Evolutionary conservation across 2,888 invertebrate species (phyloP).

Genomic region (Acleris sparsana): DNA sequence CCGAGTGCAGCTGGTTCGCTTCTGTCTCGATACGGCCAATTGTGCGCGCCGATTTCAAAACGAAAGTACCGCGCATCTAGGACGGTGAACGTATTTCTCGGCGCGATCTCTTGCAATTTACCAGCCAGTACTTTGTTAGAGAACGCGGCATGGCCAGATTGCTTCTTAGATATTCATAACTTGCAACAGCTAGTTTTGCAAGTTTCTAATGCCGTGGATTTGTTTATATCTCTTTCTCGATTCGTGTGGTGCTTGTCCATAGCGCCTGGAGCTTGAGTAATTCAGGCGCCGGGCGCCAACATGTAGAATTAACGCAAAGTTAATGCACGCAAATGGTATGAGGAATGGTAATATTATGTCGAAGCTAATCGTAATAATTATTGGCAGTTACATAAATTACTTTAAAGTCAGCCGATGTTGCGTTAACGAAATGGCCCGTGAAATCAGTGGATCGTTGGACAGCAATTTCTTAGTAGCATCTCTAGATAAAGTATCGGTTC

Average conservation of each 20-base stretch:
- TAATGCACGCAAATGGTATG: conserved; percentile 6
- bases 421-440: conserved; percentile 62
- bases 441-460: conserved; percentile 52
- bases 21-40: conserved; percentile 80
- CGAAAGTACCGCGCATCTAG: conserved; percentile 83
- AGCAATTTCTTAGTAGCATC: conserved; percentile 26
- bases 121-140: conserved; percentile 68
- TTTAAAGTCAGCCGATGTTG: conserved; percentile 43
- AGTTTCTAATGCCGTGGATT: conserved; percentile 66
- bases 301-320: background rate
- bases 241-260: conserved; percentile 18
- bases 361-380: conserved; percentile 15
- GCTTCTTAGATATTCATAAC: conserved; percentile 71
- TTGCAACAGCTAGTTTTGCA: conserved; percentile 62
- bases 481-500: conserved; percentile 5
- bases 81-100: conserved; percentile 83
- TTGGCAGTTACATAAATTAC: conserved; percentile 7
- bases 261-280: conserved; percentile 4
- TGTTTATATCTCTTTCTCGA: conserved; percentile 44
- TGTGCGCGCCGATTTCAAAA: conserved; percentile 83
- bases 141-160: conserved; percentile 72
- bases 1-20: conserved; percentile 58
- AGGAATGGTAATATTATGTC: background rate
- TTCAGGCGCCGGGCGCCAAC: background rate
- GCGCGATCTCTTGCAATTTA: conserved; percentile 79